A percentile compares a stretch with the other conserved stretches of the same genome.
Evolutionary conservation across 2,888 invertebrate species (phyloP).

Genomic region (Melangyna quadrimaculata): DNA sequence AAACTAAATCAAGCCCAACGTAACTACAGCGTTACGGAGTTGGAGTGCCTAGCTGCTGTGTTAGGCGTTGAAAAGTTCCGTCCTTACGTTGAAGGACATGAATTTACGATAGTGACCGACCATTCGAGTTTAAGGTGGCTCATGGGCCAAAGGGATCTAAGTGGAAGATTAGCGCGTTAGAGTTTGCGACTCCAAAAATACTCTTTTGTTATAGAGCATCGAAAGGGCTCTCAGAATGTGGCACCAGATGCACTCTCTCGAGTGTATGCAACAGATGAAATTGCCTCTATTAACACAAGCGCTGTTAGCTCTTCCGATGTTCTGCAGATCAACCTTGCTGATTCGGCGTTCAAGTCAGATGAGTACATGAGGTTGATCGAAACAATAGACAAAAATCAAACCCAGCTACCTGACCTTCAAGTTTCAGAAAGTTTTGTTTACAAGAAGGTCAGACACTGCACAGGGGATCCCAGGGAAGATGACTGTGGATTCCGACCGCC

Average conservation of each 20-base stretch:
- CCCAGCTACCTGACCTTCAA: too few species aligned
- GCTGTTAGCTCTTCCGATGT: not conserved
- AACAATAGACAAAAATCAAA: too few species aligned
- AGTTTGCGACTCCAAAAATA: slow-evolving; percentile 11
- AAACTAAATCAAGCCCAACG: too few species aligned
- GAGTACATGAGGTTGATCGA: too few species aligned
- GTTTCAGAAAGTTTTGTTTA: slow-evolving; percentile 12
- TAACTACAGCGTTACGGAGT: too few species aligned
- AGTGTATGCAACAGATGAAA: not conserved
- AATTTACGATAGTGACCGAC: slow-evolving; percentile 12
- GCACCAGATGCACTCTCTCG: slow-evolving; percentile 5
- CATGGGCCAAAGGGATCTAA: too few species aligned
- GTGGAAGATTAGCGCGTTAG: too few species aligned
- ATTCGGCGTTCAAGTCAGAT: too few species aligned
- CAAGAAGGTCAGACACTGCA: slow-evolving; percentile 7
- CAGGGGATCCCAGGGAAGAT: slow-evolving; percentile 1
- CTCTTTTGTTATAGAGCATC: slow-evolving; percentile 27
- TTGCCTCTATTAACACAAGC: not conserved
- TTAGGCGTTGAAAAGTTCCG: slow-evolving; percentile 7
- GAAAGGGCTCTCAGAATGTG: slow-evolving; percentile 13
- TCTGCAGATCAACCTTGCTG: too few species aligned
- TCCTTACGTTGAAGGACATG: slow-evolving; percentile 1
- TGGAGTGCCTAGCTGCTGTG: too few species aligned
- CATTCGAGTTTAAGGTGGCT: slow-evolving; percentile 24
- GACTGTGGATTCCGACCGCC: not conserved